Conservation (phyloP, 2,797 vertebrate species). For the Sitta carolinensis region DNA sequence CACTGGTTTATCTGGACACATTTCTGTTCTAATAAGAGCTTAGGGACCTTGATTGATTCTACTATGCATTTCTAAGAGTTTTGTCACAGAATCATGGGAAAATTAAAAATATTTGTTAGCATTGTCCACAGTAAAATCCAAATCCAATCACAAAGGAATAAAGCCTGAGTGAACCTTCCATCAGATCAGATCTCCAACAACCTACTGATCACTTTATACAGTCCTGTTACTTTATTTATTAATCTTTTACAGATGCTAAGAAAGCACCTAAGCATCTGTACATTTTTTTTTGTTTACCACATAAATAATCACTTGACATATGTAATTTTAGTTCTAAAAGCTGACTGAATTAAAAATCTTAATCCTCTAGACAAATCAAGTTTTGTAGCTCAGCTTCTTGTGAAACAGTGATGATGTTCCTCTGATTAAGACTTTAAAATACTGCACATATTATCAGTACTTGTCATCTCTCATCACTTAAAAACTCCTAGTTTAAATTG, state of each 20-base stretch:
- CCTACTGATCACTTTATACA: background rate
- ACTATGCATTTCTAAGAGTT: background rate
- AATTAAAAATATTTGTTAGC: background rate
- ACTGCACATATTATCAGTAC: background rate
- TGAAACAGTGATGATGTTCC: background rate
- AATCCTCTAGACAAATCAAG: background rate
- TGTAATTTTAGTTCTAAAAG: background rate
- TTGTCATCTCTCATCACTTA: background rate
- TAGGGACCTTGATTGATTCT: background rate
- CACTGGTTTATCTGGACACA: background rate
- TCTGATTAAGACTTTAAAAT: background rate
- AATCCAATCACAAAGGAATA: background rate
- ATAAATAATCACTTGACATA: background rate
- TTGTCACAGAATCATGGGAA: background rate
- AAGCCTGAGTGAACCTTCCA: background rate
- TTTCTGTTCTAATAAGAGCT: background rate
- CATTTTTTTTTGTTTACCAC: background rate
- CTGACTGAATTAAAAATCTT: background rate
- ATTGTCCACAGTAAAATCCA: background rate
- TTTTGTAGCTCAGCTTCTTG: background rate
- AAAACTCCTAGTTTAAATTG: background rate
- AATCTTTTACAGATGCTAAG: background rate
- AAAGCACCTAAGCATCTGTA: background rate
- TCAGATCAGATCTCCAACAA: background rate
- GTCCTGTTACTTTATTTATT: background rate